These are phyloP conservation scores for Halictus quadricinctus DNA, from an alignment of 2,888 invertebrate genomes.

Conservation along the genomic window DNA sequence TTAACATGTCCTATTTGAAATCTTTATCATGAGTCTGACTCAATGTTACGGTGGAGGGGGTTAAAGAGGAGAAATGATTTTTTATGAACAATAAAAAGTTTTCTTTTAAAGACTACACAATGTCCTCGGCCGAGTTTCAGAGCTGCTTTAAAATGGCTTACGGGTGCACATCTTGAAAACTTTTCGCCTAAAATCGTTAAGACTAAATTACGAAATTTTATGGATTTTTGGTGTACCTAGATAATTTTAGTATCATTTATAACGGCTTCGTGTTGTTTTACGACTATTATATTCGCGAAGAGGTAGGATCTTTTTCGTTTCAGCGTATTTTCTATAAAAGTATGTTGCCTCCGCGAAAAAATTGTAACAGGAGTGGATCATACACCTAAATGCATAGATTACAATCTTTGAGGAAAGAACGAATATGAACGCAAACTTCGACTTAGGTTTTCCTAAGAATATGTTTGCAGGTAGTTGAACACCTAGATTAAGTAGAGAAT, in stretches of 20 bases:
- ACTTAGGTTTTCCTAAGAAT: no score
- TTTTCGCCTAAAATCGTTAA: not conserved
- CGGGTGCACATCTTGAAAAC: not conserved
- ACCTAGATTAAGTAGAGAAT: no score
- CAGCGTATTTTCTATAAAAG: not conserved
- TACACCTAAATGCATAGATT: no score
- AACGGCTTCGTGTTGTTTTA: not conserved
- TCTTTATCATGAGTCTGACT: no score
- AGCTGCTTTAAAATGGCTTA: not conserved
- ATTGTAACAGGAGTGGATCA: no score
- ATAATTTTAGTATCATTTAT: not conserved
- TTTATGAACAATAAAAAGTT: conserved; percentile 3
- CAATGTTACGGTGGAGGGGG: not conserved
- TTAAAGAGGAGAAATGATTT: not conserved
- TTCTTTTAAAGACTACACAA: not conserved
- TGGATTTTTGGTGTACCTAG: not conserved
- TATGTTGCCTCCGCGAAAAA: not conserved
- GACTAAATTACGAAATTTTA: not conserved
- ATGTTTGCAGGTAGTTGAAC: no score
- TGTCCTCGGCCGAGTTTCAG: not conserved
- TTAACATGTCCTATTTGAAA: no score
- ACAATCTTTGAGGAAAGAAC: no score
- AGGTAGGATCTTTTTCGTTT: not conserved
- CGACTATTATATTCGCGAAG: not conserved
- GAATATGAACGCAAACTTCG: no score